phyloP scores from a whole-genome alignment of 2,888 invertebrate species.

The Mimumesa dahlbomi region DNA sequence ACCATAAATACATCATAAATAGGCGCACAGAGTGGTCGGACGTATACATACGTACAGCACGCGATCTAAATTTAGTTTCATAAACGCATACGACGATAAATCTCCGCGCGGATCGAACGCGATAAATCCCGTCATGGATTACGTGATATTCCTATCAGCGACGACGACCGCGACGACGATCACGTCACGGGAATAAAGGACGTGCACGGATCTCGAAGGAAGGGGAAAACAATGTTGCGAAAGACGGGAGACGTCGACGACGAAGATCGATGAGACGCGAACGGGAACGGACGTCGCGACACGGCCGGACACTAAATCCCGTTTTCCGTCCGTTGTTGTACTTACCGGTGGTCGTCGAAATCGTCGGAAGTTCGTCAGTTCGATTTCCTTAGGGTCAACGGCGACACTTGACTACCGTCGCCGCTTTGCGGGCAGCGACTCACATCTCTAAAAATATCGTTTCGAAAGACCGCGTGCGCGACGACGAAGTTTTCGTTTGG shows the following conservation, averaged over 20 bases:
- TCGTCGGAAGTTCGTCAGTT: conserved; percentile 28
- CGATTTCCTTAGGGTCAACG: conserved; percentile 50
- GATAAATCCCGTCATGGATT: too few species aligned
- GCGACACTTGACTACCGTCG: conserved; percentile 57
- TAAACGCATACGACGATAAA: neutral
- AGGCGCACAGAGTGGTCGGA: conserved; percentile 23
- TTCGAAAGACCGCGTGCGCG: conserved; percentile 66
- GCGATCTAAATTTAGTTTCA: conserved; percentile 38
- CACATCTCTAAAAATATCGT: conserved; percentile 64
- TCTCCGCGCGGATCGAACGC: neutral
- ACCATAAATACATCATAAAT: conserved; percentile 54
- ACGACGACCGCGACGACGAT: too few species aligned
- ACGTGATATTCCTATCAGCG: too few species aligned
- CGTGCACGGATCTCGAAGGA: too few species aligned
- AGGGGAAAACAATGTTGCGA: too few species aligned
- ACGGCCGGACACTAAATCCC: neutral
- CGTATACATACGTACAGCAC: neutral
- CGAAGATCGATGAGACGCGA: neutral
- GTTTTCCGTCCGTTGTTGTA: neutral
- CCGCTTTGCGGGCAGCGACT: conserved; percentile 58
- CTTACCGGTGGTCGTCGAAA: conserved; percentile 49
- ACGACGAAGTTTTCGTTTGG: conserved; percentile 20
- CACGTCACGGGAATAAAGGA: too few species aligned
- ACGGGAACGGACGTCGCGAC: neutral
- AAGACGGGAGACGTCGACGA: neutral